Percentiles rank a stretch among this genome's conserved stretches.
Conservation (phyloP, 2,113 vertebrate genomes). For the Gymnorhina tibicen region DNA sequence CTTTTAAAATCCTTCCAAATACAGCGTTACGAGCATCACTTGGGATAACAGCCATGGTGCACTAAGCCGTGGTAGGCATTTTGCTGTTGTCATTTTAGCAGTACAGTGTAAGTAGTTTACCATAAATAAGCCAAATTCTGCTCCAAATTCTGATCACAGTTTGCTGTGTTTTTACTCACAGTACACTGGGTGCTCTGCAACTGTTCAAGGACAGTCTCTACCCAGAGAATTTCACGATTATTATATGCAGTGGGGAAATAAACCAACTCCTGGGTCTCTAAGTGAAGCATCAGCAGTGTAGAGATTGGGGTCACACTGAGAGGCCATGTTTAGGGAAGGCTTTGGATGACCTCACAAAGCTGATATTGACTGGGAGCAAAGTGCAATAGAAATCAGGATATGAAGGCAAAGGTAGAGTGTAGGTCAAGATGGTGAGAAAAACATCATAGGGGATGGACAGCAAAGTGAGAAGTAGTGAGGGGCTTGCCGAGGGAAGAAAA, state of each 20-base stretch:
- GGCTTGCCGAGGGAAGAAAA: neutral
- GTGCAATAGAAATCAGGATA: neutral
- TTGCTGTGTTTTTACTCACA: neutral
- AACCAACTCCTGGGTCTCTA: neutral
- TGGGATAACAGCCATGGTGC: neutral
- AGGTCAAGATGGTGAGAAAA: neutral
- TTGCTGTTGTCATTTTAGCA: neutral
- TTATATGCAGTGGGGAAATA: neutral
- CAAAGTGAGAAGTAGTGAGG: neutral
- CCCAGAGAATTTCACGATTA: neutral
- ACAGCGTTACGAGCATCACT: neutral
- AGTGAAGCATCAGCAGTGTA: neutral
- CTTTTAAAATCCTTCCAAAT: neutral
- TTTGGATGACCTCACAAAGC: neutral
- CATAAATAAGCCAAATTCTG: neutral
- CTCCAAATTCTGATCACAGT: neutral
- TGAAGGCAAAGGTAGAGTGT: neutral
- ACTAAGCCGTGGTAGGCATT: neutral
- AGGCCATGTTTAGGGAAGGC: neutral
- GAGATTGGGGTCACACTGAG: neutral
- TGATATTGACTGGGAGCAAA: neutral
- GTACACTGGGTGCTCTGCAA: neutral
- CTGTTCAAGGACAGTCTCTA: neutral
- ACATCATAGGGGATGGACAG: neutral
- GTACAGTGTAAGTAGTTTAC: neutral